Conservation (phyloP, 2,113 vertebrate species). For the Cynopterus brachyotis region DNA sequence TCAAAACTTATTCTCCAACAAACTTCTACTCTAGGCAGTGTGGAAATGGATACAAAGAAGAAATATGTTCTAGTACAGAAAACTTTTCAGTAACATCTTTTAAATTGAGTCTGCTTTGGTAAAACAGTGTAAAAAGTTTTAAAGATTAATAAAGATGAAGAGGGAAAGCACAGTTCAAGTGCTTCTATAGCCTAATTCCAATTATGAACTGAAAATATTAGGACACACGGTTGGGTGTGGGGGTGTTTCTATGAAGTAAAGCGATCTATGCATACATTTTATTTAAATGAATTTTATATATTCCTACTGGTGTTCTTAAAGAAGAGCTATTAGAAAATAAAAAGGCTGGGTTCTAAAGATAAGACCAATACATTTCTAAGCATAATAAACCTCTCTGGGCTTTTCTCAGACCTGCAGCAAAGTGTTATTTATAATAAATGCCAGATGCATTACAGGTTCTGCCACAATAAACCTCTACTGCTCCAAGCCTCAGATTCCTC, state of each 20-base stretch:
- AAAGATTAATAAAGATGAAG: not conserved
- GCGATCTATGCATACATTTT: not conserved
- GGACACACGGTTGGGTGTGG: not conserved
- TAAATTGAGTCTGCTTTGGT: not conserved
- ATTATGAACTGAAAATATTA: slow-evolving; percentile 1
- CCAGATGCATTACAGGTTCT: not conserved
- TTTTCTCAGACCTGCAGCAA: not conserved
- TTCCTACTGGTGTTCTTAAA: not conserved
- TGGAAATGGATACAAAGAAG: not conserved
- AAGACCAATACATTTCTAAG: not conserved
- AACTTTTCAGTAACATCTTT: not conserved
- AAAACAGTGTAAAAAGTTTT: not conserved
- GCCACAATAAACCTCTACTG: not conserved
- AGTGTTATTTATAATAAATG: not conserved
- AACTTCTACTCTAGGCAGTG: not conserved
- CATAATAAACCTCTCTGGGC: not conserved
- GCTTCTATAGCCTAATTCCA: not conserved
- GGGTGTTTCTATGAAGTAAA: not conserved
- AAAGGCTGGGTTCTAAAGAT: not conserved
- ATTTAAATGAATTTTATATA: not conserved
- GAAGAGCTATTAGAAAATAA: not conserved
- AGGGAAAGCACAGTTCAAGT: not conserved
- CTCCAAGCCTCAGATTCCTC: not conserved
- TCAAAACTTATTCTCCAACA: not conserved
- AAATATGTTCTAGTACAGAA: not conserved